Evolutionary conservation across 2,113 vertebrate species (phyloP).

Genomic region (Actenoides hombroni): DNA sequence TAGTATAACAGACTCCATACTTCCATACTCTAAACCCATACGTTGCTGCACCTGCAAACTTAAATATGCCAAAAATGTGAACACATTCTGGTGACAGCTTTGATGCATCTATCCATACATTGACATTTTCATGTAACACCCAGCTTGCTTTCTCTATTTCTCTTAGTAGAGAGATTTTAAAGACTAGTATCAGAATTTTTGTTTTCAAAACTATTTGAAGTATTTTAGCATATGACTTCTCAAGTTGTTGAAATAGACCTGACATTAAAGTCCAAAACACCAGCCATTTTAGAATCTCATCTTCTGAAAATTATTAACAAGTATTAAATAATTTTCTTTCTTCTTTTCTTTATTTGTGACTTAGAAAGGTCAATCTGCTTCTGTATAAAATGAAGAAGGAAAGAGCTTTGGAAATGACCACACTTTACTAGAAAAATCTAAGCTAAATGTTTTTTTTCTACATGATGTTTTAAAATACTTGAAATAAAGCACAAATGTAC

Average conservation of each 20-base stretch:
- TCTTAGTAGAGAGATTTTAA: not conserved
- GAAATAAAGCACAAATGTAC: constrained; percentile 17
- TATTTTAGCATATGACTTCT: not conserved
- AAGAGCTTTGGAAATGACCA: not conserved
- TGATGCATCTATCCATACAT: not conserved
- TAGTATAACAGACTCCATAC: not conserved
- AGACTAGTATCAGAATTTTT: not conserved
- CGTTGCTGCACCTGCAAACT: not conserved
- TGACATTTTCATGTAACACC: not conserved
- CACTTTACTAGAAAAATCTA: not conserved
- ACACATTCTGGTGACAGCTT: not conserved
- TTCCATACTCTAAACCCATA: not conserved
- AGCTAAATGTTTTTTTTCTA: not conserved
- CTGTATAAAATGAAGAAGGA: not conserved
- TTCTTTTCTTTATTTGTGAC: not conserved
- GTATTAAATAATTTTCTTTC: not conserved
- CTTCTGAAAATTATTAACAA: not conserved
- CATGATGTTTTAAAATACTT: not conserved
- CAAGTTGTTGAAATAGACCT: not conserved
- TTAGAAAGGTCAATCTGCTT: not conserved
- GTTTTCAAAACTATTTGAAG: not conserved
- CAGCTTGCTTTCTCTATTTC: not conserved
- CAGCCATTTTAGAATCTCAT: not conserved
- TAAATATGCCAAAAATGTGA: not conserved
- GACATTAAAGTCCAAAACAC: not conserved